Percentiles rank a stretch among this genome's conserved stretches.
These are phyloP conservation scores for Pangasius sanitwongsei DNA, from an alignment of 2,797 vertebrate species.

Conservation along the genomic window DNA sequence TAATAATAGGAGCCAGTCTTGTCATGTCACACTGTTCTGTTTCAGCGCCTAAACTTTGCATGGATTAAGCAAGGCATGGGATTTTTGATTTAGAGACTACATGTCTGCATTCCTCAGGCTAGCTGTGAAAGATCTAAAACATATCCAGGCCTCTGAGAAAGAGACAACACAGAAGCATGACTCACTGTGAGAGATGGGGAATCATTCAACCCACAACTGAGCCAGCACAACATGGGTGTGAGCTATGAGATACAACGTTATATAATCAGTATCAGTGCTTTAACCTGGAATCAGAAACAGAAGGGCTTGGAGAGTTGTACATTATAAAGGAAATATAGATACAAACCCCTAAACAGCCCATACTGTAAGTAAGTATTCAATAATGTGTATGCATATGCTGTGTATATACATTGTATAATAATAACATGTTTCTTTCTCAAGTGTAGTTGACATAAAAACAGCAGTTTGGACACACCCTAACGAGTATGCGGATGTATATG, in stretches of 20 bases:
- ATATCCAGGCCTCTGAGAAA: conserved; percentile 35
- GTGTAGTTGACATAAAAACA: neutral
- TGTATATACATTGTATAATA: neutral
- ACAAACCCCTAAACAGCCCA: neutral
- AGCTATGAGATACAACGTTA: conserved; percentile 15
- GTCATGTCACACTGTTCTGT: conserved; percentile 42
- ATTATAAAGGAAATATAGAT: neutral
- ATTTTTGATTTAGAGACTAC: conserved; percentile 51
- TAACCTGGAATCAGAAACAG: conserved; percentile 17
- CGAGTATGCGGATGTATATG: neutral
- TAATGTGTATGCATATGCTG: neutral
- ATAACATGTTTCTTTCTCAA: conserved; percentile 6
- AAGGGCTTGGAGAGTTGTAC: neutral
- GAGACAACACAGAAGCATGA: conserved; percentile 46
- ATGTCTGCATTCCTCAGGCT: conserved; percentile 50
- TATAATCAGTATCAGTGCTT: conserved; percentile 33
- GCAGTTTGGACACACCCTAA: neutral
- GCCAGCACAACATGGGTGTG: conserved; percentile 30
- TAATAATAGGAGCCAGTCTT: conserved; percentile 32
- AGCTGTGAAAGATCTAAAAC: conserved; percentile 44
- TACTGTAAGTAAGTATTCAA: neutral
- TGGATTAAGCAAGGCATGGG: conserved; percentile 49
- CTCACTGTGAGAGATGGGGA: conserved; percentile 39
- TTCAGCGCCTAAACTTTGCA: conserved; percentile 29
- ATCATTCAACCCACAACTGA: conserved; percentile 37